These are phyloP conservation scores for Microcebus jonahi DNA, from an alignment of 2,113 vertebrate genomes.

Conservation along the genomic window DNA sequence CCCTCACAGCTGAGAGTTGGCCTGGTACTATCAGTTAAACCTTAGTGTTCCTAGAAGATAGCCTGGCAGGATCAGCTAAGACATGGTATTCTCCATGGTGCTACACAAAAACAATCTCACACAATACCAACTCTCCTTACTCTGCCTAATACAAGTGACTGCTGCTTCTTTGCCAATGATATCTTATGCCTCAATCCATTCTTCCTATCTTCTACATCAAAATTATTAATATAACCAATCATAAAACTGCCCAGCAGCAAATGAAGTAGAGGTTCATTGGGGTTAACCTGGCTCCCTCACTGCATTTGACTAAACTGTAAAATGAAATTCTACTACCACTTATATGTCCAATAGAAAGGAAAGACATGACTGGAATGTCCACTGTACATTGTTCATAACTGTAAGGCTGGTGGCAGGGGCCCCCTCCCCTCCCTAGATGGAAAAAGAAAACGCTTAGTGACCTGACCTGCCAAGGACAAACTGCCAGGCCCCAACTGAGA, in stretches of 20 bases:
- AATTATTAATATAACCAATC: background rate
- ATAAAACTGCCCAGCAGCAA: background rate
- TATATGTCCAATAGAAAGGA: background rate
- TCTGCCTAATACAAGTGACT: background rate
- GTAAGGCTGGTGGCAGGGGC: too few species aligned
- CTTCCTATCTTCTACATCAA: background rate
- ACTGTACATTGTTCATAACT: background rate
- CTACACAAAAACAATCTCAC: background rate
- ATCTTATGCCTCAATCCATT: background rate
- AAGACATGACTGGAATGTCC: background rate
- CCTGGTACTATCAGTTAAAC: background rate
- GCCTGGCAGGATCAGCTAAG: background rate
- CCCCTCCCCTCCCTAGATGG: too few species aligned
- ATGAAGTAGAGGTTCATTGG: background rate
- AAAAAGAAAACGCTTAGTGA: too few species aligned
- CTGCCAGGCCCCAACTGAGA: too few species aligned
- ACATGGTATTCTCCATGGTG: background rate
- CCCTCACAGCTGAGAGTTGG: background rate
- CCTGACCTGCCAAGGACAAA: too few species aligned
- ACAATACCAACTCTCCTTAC: background rate
- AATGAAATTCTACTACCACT: background rate
- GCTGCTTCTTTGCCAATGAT: background rate
- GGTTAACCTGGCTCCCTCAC: background rate
- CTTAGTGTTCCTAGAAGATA: background rate
- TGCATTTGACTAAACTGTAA: background rate